Conservation (phyloP, 2,888 invertebrate genomes). For the Agrochola circellaris region DNA sequence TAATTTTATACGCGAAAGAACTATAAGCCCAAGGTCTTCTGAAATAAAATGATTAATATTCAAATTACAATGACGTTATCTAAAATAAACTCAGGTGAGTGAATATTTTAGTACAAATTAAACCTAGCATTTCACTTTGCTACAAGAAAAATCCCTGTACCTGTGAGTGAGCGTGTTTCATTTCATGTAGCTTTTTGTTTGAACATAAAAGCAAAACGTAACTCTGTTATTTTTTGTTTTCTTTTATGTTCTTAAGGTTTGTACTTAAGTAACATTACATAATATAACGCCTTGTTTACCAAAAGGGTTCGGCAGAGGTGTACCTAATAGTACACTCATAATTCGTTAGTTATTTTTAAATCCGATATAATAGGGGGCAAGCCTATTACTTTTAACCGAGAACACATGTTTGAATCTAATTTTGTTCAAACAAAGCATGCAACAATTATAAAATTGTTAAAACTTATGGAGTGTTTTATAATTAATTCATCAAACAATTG, state of each 20-base stretch:
- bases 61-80: slow-evolving; percentile 6
- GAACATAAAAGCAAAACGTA: neutral
- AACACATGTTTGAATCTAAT: neutral
- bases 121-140: slow-evolving; percentile 2
- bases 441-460: neutral
- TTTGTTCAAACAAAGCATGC: neutral
- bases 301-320: too few relatives aligned
- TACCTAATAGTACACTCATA: too few relatives aligned
- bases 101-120: neutral
- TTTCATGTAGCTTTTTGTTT: slow-evolving; percentile 9
- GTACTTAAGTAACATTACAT: neutral
- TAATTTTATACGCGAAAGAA: neutral
- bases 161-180: neutral
- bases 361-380: too few relatives aligned
- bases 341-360: too few relatives aligned
- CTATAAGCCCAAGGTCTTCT: neutral
- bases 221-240: neutral
- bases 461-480: neutral
- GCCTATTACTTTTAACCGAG: too few relatives aligned
- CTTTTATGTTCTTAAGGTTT: neutral
- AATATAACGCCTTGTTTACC: too few relatives aligned
- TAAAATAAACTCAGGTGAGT: neutral
- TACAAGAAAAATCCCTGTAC: neutral
- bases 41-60: neutral
- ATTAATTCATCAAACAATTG: neutral